Evolutionary conservation across 2,888 invertebrate genomes (phyloP).

Genomic region (Hirtodrosophila cameraria): DNA sequence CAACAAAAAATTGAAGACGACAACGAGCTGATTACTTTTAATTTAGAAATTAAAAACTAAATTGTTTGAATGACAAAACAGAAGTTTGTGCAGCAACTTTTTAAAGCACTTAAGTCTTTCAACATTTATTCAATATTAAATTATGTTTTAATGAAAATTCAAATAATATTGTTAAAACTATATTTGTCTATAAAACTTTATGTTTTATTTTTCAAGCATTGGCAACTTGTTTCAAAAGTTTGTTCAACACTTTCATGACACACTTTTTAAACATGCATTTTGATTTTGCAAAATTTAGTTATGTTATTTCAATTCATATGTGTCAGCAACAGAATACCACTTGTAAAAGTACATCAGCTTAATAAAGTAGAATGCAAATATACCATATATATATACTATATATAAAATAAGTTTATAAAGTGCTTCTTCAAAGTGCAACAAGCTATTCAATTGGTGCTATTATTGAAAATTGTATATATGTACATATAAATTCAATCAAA

Average conservation of each 20-base stretch:
- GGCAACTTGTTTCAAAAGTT: too few relatives aligned
- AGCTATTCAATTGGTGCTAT: neutral
- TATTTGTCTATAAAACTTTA: too few relatives aligned
- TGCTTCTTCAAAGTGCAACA: neutral
- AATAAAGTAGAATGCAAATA: constrained; percentile 10
- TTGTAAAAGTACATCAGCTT: constrained; percentile 1
- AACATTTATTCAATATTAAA: too few relatives aligned
- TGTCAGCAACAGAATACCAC: neutral
- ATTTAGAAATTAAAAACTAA: neutral
- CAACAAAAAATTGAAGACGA: neutral
- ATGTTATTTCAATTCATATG: neutral
- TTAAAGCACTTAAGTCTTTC: too few relatives aligned
- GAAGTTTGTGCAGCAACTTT: too few relatives aligned
- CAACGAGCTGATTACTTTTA: constrained; percentile 27
- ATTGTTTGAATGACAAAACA: too few relatives aligned
- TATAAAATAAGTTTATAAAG: constrained; percentile 25
- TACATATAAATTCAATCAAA: neutral
- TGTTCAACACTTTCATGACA: too few relatives aligned
- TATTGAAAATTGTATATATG: constrained; percentile 8
- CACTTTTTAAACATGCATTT: too few relatives aligned
- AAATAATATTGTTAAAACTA: too few relatives aligned
- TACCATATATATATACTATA: too few relatives aligned
- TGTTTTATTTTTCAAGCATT: neutral
- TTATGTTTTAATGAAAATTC: too few relatives aligned
- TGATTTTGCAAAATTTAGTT: neutral